Base-by-base conservation (phyloP, 2,888 invertebrate genomes). In the Geophilus truncorum region DNA sequence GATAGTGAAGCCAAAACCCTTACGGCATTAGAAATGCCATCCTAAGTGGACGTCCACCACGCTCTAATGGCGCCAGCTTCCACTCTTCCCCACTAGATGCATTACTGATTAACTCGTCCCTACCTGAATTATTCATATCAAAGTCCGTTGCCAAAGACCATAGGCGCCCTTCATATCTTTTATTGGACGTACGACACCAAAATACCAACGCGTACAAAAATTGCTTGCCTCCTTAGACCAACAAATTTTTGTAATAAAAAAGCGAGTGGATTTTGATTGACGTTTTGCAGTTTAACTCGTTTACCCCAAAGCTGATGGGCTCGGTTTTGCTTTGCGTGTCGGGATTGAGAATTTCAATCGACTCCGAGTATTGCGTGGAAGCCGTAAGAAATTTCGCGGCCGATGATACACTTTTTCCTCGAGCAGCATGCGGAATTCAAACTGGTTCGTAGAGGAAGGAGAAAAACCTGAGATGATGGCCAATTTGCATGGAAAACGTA, bases 1-100 rank as follows among this genome's bases (percentile, higher is more conserved):
- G 57, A 57, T 57, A 57, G 57, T 57, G 21, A 23, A 57, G 57
- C 57, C 21, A 57, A 57, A 57, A 57, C 57, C 57, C 57, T 57
- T 57, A 57, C 57, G 57, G 57, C 57, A 57, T 57, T 57, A 57
- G 57, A 57, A 57, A 57, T 23, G 57, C 57, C 57, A 57, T 57
- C 57, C 57, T 57, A 57, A 57, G 57, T 57, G 57, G 57, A 57
- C 57, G 57, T 57, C 57, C 57, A 57, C 57, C 57, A 57, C 57
- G 57, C 57, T 57, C 57, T 57, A 57, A 57, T 57, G 57, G 57
- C 57, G 57, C 57, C 57, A 57, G 57, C 21, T 57, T 18, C 23
- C 7, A 57, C 57, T 57, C 57, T 57, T 57, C 57, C 15, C 57
- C 21, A 57, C 57, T 57, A 57, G 57, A 57, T 57, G 57, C 57